phyloP scores from a whole-genome alignment of 1,140 invertebrate species.

The Asobara japonica region DNA sequence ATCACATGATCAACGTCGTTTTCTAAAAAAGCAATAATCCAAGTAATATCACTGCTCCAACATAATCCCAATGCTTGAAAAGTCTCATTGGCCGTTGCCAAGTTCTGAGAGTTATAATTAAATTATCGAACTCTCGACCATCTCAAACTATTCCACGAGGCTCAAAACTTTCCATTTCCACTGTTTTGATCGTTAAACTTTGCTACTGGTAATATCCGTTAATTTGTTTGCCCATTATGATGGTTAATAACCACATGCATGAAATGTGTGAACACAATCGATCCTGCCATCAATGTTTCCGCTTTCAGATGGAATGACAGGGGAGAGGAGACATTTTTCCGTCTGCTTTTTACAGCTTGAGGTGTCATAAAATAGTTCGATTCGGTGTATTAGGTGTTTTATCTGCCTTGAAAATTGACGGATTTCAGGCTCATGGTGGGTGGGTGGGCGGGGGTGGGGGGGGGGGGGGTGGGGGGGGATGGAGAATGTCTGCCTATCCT shows the following conservation, averaged over 20 bases:
- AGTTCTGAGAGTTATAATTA: slow-evolving; percentile 3
- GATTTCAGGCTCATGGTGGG: neutral
- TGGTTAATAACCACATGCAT: neutral
- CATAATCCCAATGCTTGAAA: neutral
- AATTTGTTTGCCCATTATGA: slow-evolving; percentile 11
- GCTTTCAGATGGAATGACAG: neutral
- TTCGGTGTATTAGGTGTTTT: neutral
- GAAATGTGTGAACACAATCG: neutral
- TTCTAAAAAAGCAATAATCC: slow-evolving; percentile 2
- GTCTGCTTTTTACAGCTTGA: neutral
- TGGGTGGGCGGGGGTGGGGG: neutral
- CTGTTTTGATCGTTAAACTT: neutral
- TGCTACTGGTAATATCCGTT: neutral
- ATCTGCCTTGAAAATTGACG: neutral
- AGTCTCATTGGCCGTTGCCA: neutral
- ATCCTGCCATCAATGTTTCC: neutral
- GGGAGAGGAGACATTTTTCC: neutral
- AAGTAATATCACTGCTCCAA: neutral
- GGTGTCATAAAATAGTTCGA: neutral
- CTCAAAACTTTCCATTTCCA: neutral
- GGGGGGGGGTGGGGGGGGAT: neutral
- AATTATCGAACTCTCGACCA: slow-evolving; percentile 5
- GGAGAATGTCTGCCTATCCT: no score
- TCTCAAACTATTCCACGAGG: neutral
- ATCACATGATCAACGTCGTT: no score